phyloP scores from a whole-genome alignment of 23 tunicate species.

The Ascidia mentula region DNA sequence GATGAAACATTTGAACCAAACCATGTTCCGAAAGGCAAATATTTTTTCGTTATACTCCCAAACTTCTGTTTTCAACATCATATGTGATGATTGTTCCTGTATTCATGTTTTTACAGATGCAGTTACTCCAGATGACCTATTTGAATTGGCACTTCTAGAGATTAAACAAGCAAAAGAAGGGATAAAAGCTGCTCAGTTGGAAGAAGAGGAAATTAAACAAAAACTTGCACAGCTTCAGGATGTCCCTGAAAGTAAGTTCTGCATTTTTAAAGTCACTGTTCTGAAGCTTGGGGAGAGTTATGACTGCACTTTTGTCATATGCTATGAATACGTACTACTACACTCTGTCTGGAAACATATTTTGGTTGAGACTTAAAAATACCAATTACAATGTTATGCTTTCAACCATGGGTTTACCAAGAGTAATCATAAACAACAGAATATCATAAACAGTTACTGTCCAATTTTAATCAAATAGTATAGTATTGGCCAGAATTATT shows the following conservation, averaged over 20 bases:
- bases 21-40: slow-evolving; percentile 6
- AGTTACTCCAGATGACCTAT: slow-evolving; percentile 61
- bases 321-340: no score
- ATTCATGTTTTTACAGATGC: slow-evolving; percentile 7
- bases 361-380: no score
- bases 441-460: no score
- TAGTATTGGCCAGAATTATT: no score
- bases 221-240: slow-evolving; percentile 39
- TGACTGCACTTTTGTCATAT: no score
- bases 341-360: no score
- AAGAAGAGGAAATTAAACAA: slow-evolving; percentile 52
- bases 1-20: neutral
- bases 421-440: no score
- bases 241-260: slow-evolving; percentile 22
- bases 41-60: neutral
- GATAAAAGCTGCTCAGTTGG: slow-evolving; percentile 3
- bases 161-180: slow-evolving; percentile 35
- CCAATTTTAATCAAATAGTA: no score
- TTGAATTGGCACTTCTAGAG: slow-evolving; percentile 56
- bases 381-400: no score
- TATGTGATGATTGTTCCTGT: neutral
- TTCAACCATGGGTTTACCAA: no score
- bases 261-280: no score
- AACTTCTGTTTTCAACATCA: neutral
- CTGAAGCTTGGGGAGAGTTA: no score